phyloP scores from a whole-genome alignment of 2,888 invertebrate species.

The Thera britannica region DNA sequence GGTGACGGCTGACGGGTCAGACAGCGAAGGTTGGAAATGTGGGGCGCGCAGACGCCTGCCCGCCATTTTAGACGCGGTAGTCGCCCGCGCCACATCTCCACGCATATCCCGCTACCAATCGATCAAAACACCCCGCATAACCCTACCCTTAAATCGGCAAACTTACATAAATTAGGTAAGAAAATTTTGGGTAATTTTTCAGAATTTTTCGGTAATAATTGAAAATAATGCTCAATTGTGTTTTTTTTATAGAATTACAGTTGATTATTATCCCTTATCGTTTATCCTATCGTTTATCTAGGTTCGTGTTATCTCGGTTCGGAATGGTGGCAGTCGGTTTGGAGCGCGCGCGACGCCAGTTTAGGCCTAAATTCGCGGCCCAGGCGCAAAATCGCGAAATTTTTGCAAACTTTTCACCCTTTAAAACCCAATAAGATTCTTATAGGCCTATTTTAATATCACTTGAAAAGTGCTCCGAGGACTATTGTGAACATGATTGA shows the following conservation, averaged over 20 bases:
- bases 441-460: conserved; percentile 79
- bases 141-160: conserved; percentile 9
- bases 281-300: conserved; percentile 55
- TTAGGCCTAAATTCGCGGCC: conserved; percentile 74
- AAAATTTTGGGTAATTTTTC: background rate
- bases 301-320: conserved; percentile 41
- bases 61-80: conserved; percentile 65
- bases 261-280: conserved; percentile 55
- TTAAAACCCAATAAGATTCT: conserved; percentile 76
- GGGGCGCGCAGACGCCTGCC: conserved; percentile 48
- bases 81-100: conserved; percentile 55
- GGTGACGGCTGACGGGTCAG: conserved; percentile 35
- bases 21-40: conserved; percentile 29
- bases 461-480: conserved; percentile 45
- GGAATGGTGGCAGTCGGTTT: conserved; percentile 43
- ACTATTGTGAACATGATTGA: conserved; percentile 55
- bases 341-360: conserved; percentile 45
- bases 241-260: conserved; percentile 14
- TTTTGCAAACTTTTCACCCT: conserved; percentile 65
- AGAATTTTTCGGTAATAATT: conserved; percentile 3
- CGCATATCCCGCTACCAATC: conserved; percentile 4
- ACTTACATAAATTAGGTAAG: background rate
- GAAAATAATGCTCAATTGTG: background rate
- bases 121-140: conserved; percentile 18
- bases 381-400: conserved; percentile 62